phyloP scores from a whole-genome alignment of 2,797 vertebrate genomes.

The Platyrinchus mystaceus region DNA sequence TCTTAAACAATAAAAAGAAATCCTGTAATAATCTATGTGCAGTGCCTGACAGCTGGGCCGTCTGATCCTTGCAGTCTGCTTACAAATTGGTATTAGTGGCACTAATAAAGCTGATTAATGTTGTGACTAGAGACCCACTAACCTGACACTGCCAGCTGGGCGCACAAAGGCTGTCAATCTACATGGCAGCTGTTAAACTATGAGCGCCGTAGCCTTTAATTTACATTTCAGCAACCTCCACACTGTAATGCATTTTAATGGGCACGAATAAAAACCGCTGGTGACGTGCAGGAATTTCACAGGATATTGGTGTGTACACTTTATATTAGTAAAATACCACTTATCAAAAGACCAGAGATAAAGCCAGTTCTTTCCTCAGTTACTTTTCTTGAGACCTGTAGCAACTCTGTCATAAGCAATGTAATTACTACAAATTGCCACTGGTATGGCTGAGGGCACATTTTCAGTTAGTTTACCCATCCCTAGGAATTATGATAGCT shows the following conservation, averaged over 20 bases:
- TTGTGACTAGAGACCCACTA: slow-evolving; percentile 86
- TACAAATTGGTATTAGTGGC: slow-evolving; percentile 92
- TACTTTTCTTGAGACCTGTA: slow-evolving; percentile 15
- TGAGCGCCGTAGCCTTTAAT: slow-evolving; percentile 42
- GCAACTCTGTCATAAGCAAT: neutral
- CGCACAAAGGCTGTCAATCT: slow-evolving; percentile 71
- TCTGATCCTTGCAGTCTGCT: slow-evolving; percentile 93
- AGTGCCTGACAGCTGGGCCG: slow-evolving; percentile 91
- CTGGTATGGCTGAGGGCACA: neutral
- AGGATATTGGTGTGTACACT: slow-evolving; percentile 61
- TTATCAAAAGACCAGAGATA: slow-evolving; percentile 58
- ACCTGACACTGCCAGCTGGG: slow-evolving; percentile 88
- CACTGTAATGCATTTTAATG: slow-evolving; percentile 66
- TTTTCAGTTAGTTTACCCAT: neutral
- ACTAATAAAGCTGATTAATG: slow-evolving; percentile 96
- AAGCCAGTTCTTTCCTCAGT: slow-evolving; percentile 48
- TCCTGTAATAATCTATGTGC: slow-evolving; percentile 70
- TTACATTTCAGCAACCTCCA: slow-evolving; percentile 62
- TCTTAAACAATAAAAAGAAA: slow-evolving; percentile 78
- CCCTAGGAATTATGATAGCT: slow-evolving; percentile 21
- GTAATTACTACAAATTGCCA: neutral
- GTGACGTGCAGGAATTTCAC: slow-evolving; percentile 63
- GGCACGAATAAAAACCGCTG: slow-evolving; percentile 38
- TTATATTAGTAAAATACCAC: slow-evolving; percentile 60
- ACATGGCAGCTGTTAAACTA: slow-evolving; percentile 77